A percentile compares a stretch with the other conserved stretches of the same genome.
phyloP scores from a whole-genome alignment of 1,140 invertebrate genomes.

The Pogonomyrmex barbatus region DNA sequence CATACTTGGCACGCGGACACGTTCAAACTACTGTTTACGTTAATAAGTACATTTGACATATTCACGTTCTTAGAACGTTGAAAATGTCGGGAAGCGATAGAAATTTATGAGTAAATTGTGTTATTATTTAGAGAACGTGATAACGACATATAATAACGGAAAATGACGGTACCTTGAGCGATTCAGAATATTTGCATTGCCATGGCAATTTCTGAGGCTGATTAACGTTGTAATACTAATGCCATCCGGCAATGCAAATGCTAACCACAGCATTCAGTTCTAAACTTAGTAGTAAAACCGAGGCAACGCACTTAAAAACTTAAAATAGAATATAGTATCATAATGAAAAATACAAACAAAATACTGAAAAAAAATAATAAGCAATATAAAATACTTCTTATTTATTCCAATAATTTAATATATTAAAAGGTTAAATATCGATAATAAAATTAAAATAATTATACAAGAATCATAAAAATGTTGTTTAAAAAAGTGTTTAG shows the following conservation, averaged over 20 bases:
- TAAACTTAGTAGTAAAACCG: neutral
- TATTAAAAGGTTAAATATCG: neutral
- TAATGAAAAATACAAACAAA: neutral
- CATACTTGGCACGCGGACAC: neutral
- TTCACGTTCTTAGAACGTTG: neutral
- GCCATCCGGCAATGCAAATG: neutral
- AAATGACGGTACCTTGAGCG: neutral
- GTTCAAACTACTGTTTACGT: neutral
- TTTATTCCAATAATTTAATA: neutral
- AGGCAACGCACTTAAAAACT: neutral
- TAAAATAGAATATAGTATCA: neutral
- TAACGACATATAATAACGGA: constrained; percentile 17
- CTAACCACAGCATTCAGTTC: neutral
- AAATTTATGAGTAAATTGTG: constrained; percentile 22
- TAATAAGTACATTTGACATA: neutral
- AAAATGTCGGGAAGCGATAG: neutral
- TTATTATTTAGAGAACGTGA: constrained; percentile 13
- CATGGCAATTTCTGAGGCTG: neutral
- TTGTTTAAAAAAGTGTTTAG: no score
- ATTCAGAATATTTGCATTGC: constrained; percentile 19
- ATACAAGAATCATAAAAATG: no score
- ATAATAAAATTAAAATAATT: neutral
- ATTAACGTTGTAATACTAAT: constrained; percentile 42
- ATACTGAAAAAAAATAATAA: neutral
- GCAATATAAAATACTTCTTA: neutral